A percentile compares a stretch with the other conserved stretches of the same genome.
Evolutionary conservation across 2,113 vertebrate genomes (phyloP).

Genomic region (Megaceryle torquata): DNA sequence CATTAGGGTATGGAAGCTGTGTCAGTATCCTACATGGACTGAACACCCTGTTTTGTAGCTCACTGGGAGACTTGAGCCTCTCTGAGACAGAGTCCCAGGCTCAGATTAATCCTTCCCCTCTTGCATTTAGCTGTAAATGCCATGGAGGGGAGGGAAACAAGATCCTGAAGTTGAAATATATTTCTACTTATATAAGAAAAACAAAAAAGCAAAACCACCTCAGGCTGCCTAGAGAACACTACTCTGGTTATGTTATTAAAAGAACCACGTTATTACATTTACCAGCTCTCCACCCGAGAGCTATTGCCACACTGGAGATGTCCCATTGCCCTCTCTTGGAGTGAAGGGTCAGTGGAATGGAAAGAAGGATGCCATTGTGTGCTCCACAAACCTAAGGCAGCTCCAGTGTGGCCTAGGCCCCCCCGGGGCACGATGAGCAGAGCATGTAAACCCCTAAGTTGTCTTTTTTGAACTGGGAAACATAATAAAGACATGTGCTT

Average conservation of each 20-base stretch:
- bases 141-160: background rate
- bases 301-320: background rate
- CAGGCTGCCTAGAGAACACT: background rate
- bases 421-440: fast-evolving
- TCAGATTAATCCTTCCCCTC: background rate
- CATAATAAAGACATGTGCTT: background rate
- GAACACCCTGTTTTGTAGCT: background rate
- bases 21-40: background rate
- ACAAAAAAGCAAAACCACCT: background rate
- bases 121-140: background rate
- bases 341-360: background rate
- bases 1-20: background rate
- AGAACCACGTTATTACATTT: background rate
- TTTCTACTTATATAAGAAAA: conserved; percentile 9
- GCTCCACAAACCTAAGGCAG: background rate
- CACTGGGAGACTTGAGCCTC: background rate
- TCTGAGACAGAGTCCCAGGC: background rate
- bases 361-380: background rate
- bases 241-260: background rate
- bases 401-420: background rate
- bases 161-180: conserved; percentile 1
- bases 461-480: background rate
- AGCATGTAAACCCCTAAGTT: background rate
- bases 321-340: background rate
- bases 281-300: fast-evolving